These are phyloP conservation scores for Pelosia muscerda DNA, from an alignment of 2,888 invertebrate species.

Conservation along the genomic window DNA sequence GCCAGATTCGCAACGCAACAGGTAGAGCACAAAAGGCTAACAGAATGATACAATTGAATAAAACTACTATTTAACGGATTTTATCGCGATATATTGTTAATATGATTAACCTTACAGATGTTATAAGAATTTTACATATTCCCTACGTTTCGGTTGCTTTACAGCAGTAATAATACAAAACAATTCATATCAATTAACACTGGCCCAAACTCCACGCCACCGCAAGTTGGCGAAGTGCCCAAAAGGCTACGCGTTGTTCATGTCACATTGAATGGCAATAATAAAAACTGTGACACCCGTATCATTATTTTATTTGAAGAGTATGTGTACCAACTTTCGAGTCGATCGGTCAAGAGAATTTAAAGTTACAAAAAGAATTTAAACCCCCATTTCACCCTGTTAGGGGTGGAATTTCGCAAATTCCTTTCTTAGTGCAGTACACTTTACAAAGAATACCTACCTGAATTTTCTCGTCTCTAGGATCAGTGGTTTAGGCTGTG, in stretches of 20 bases:
- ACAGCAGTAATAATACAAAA: constrained; percentile 4
- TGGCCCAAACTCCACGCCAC: constrained; percentile 1
- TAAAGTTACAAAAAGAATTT: constrained; percentile 2
- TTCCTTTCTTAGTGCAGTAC: constrained; percentile 5
- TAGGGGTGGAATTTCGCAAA: constrained; percentile 1
- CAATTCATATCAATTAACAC: constrained; percentile 4
- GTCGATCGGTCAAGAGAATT: constrained; percentile 4
- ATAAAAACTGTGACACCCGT: constrained; percentile 5
- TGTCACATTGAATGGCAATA: constrained; percentile 6
- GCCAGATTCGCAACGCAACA: constrained; percentile 9
- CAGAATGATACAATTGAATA: constrained; percentile 7
- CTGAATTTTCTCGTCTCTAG: too few relatives aligned
- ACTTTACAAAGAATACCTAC: too few relatives aligned
- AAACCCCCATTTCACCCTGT: constrained; percentile 4
- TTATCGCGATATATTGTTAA: too few relatives aligned
- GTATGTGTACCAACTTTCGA: constrained; percentile 7
- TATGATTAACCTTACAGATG: constrained; percentile 6
- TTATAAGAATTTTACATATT: constrained; percentile 7
- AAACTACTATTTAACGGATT: constrained; percentile 7
- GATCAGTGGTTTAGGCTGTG: too few relatives aligned
- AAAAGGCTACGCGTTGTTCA: constrained; percentile 4
- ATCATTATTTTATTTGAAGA: neutral
- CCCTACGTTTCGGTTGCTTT: constrained; percentile 6
- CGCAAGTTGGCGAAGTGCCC: constrained; percentile 7
- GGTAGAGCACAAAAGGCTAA: constrained; percentile 7